Evolutionary conservation across 2,797 vertebrate genomes (phyloP).

Genomic region (Lithobates pipiens): DNA sequence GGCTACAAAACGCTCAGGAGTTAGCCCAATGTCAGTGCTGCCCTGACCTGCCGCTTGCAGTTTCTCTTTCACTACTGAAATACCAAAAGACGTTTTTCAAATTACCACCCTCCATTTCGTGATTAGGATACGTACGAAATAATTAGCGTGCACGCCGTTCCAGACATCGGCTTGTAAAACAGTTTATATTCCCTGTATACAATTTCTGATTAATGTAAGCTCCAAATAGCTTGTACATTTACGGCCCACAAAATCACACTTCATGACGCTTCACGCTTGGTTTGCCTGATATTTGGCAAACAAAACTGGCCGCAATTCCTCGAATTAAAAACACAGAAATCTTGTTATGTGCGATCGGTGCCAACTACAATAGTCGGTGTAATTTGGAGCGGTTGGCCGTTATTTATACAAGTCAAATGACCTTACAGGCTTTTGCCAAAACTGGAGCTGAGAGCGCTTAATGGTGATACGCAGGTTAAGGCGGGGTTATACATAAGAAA

Average conservation of each 20-base stretch:
- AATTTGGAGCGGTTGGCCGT: conserved; percentile 9
- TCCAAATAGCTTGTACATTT: conserved; percentile 34
- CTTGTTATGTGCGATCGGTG: conserved; percentile 3
- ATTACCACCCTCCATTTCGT: conserved; percentile 32
- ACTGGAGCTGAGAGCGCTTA: not conserved
- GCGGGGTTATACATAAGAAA: conserved; percentile 14
- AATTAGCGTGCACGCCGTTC: conserved; percentile 34
- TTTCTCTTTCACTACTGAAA: too few relatives aligned
- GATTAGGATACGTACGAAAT: conserved; percentile 14
- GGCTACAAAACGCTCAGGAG: too few relatives aligned
- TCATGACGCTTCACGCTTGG: conserved; percentile 44
- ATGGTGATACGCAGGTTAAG: conserved; percentile 24
- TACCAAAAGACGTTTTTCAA: not conserved
- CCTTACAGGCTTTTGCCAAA: conserved; percentile 20
- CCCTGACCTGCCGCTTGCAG: too few relatives aligned
- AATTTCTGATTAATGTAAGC: conserved; percentile 44
- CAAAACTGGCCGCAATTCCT: conserved; percentile 18
- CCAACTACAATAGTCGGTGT: conserved; percentile 46
- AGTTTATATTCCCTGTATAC: conserved; percentile 22
- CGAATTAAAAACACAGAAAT: conserved; percentile 18
- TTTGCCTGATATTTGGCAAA: conserved; percentile 49
- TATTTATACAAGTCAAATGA: conserved; percentile 52
- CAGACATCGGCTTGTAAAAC: conserved; percentile 6
- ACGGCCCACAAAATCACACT: conserved; percentile 34
- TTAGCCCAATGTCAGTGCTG: too few relatives aligned